Evolutionary conservation across 2,888 invertebrate species (phyloP), one percentile per base, ranked within the genome.

Genomic region (Tetragonisca angustula): DNA sequence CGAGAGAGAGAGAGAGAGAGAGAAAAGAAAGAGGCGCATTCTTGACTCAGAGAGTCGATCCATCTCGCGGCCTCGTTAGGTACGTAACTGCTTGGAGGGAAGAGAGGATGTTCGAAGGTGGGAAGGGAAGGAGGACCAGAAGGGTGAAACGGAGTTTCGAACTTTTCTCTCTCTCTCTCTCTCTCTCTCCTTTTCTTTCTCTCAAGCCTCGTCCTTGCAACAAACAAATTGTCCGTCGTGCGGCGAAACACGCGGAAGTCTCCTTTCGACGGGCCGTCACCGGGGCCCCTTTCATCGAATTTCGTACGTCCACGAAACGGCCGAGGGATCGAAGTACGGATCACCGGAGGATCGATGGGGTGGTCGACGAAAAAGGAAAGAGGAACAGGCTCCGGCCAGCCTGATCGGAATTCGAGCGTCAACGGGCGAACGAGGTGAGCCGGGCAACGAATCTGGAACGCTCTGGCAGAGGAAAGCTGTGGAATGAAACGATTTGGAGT

Each of bases 51-150:
- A 84, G 88, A 88, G 80, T 76, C 90, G 89, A 91, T 90, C 90
- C 87, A 90, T 90, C 90, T 90, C 90, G 82, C 84, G 88, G 88
- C 87, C 90, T 91, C 91, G 90, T 90, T 91, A 90, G 91, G 89
- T 90, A 81, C 83, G 85, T 87, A 87, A 78, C 79, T 79, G 81
- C 59, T 76, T 76, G 43, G 83, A 61, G 75, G 79, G 70, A 80
- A 36, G 70, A 65, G 71, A 50, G 81, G 67, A 36, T 65, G 80
- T 71, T 9, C 76, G 77, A 59, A 77, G 78, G 73, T 73, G 76
- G 75, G 73, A 84, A 79, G 83, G 77, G 81, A 70, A 71, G 69
- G 69, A 56, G 78, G 73, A 32, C 80, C 82, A 59, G 72, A 70
- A 83, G 84, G 85, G 83, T 79, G 82, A 85, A 81, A 83, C 74